Evolutionary conservation across 2,797 vertebrate genomes (phyloP).

Genomic region (Takifugu rubripes): DNA sequence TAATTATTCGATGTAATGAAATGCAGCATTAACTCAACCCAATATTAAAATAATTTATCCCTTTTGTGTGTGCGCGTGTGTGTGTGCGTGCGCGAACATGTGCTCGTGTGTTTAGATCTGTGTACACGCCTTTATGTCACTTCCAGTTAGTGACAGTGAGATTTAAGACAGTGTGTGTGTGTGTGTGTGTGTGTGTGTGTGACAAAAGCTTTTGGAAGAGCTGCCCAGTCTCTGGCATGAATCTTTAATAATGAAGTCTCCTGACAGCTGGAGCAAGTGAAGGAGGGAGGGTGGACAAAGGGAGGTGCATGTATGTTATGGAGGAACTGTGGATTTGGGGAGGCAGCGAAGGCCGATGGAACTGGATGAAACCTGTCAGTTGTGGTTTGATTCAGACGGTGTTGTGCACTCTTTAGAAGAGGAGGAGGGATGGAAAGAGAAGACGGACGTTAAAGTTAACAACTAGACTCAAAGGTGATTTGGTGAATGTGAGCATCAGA

Average conservation of each 20-base stretch:
- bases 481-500: slow-evolving; percentile 16
- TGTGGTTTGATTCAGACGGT: slow-evolving; percentile 61
- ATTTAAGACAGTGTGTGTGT: slow-evolving; percentile 70
- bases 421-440: slow-evolving; percentile 8
- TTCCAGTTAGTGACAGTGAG: slow-evolving; percentile 63
- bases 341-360: slow-evolving; percentile 27
- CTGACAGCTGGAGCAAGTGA: slow-evolving; percentile 69
- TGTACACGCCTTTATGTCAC: slow-evolving; percentile 56
- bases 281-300: slow-evolving; percentile 22
- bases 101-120: not conserved
- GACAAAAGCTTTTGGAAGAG: slow-evolving; percentile 73
- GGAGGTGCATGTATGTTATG: slow-evolving; percentile 31
- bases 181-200: slow-evolving; percentile 54
- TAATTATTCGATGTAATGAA: not conserved
- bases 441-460: slow-evolving; percentile 28
- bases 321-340: slow-evolving; percentile 41
- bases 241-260: slow-evolving; percentile 77
- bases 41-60: not conserved
- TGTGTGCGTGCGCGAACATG: slow-evolving; percentile 2
- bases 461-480: slow-evolving; percentile 32
- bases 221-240: slow-evolving; percentile 70
- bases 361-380: slow-evolving; percentile 69
- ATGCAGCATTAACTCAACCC: not conserved
- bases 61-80: slow-evolving; percentile 4
- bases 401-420: slow-evolving; percentile 60